Conservation (phyloP, 2,797 vertebrate genomes). For the Avahi laniger region DNA sequence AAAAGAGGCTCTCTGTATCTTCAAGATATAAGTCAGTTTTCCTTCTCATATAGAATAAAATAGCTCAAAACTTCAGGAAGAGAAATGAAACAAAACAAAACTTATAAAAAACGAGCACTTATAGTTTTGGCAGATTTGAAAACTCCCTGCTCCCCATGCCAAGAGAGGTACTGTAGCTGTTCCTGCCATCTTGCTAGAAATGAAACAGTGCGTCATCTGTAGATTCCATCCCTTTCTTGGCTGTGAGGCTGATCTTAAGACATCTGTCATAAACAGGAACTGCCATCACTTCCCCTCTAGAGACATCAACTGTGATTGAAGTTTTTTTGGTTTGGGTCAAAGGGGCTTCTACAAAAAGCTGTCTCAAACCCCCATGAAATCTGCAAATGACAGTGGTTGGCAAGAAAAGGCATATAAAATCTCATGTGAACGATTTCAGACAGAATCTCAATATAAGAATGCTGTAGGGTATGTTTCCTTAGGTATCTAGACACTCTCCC, state of each 20-base stretch:
- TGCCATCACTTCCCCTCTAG: neutral
- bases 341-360: constrained; percentile 17
- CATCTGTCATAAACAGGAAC: neutral
- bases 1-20: neutral
- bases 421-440: constrained; percentile 11
- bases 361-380: neutral
- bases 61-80: neutral
- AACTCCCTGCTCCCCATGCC: neutral
- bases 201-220: neutral
- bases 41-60: neutral
- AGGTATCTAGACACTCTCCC: neutral
- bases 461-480: neutral
- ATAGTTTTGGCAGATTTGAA: constrained; percentile 6
- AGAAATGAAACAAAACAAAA: constrained; percentile 41
- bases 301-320: neutral
- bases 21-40: neutral
- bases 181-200: constrained; percentile 5
- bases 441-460: neutral
- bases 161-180: neutral
- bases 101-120: neutral
- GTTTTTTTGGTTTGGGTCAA: constrained; percentile 10
- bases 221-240: neutral
- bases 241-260: neutral
- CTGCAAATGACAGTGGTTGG: neutral
- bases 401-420: constrained; percentile 37